Evolutionary conservation across 1,140 invertebrate species (phyloP), one percentile per base, ranked within the genome.

Genomic region (Dinothrombium tinctorium): DNA sequence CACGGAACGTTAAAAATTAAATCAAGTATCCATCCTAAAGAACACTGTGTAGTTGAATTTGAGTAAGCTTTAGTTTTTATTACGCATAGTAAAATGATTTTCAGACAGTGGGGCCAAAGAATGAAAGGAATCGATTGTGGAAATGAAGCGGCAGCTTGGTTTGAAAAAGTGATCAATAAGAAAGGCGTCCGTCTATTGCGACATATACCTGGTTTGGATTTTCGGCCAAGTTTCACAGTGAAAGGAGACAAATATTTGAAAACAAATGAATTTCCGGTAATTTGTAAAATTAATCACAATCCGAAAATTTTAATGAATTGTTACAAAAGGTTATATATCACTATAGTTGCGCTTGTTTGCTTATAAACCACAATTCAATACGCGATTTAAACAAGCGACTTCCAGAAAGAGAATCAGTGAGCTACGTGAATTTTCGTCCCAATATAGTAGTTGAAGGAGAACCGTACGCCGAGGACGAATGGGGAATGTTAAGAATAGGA

Each of bases 331-430:
- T 44, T 33, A 22, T 40, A 7, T 44, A 44, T 28, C 42, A 44
- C 19, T 36, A 44, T 35, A 19, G 32, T 14, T 21, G 26, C 11
- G 25, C 42, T 19, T 9, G 20, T n/a, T 26, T 57, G 50, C 0
- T 61, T 31, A 50, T 58, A 41, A 48, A 54, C 0, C 47, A 55
- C 11, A 40, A 50, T 4, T 57, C 55, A 22, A 22, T 61, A 19
- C 46, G 42, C 17, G 50, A 50, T 4, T 43, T 61, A 4, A 61
- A 61, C 33, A 42, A 40, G 15, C 47, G 46, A 33, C 48, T 59
- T 1, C 38, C 4, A 8, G 21, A 28, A 8, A 14, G 19, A 2
- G 7, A 21, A 2, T 2, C 5, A 26, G 52, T 61, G 3, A 48
- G 42, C 5, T 32, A 46, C 24, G 43, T 33, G 22, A 55, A 53